A percentile compares a stretch with the other conserved stretches of the same genome.
Conservation (phyloP, 1,140 invertebrate genomes). For the Stratiolaelaps scimitus region DNA sequence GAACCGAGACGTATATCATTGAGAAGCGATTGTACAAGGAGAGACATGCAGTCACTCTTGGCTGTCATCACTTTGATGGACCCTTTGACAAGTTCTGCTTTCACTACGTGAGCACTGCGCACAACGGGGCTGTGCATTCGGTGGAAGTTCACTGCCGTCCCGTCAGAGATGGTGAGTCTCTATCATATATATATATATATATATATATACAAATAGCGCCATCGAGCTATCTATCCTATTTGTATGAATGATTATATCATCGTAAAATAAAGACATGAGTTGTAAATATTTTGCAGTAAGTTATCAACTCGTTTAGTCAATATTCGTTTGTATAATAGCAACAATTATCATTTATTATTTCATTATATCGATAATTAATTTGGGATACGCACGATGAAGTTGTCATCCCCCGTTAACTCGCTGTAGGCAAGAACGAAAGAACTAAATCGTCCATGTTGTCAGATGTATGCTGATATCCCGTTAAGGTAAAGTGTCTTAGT, state of each 20-base stretch:
- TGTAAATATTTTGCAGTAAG: no score
- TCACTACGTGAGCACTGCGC: constrained; percentile 35
- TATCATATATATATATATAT: neutral
- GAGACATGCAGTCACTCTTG: constrained; percentile 33
- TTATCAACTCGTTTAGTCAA: no score
- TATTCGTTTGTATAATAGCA: no score
- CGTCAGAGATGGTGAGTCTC: constrained; percentile 33
- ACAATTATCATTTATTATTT: no score
- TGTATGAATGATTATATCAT: neutral
- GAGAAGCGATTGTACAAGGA: constrained; percentile 34
- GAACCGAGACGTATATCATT: constrained; percentile 33
- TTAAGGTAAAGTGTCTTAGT: no score
- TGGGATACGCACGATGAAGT: no score
- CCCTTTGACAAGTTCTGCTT: constrained; percentile 35
- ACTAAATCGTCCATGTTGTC: no score
- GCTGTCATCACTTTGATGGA: constrained; percentile 34
- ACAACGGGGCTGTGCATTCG: constrained; percentile 35
- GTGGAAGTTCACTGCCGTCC: constrained; percentile 32
- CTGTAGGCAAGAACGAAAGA: no score
- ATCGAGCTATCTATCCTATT: neutral
- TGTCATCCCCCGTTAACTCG: no score
- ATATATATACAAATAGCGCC: no score
- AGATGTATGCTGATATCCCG: no score
- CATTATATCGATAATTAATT: no score
- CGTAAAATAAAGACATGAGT: neutral